Evolutionary conservation across 2,888 invertebrate genomes (phyloP), one percentile per base, ranked within the genome.

Genomic region (Drosophila kuntzei): DNA sequence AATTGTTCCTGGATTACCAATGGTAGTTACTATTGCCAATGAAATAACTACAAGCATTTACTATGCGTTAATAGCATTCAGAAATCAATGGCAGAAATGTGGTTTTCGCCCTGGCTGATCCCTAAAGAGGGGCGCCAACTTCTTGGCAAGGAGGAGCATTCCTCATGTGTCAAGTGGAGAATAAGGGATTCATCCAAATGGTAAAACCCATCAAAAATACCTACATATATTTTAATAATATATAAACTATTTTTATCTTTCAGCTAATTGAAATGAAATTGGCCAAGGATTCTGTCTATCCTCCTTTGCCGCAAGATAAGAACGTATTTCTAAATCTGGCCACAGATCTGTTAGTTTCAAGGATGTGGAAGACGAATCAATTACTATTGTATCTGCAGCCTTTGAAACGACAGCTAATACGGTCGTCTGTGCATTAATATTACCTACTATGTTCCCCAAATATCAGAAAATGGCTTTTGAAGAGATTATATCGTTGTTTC

Each of bases 331-430:
- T 41, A n/a, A 89, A 91, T 49, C 65, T 90, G 2, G 90, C 89
- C 1, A 85, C 88, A 3, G 90, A 91, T 49, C 65, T 91, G 43
- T 46, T 88, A 87, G 67, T 4, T 79, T 68, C 79, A 69, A 85
- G 47, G 89, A 91, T 60, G 90, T 92, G 1, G 89, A 89, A 62
- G 86, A 89, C 53, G 91, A 91, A 73, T 85, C 91, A 0, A 91
- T 90, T 71, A 80, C 89, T 0, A 89, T 92, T 49, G 90, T 92
- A 0, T 90, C 90, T 66, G 91, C 90, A 8, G 91, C 92, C 0
- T 91, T 91, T 50, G 92, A 92, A 71, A 92, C 92, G 1, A 90
- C 92, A 2, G 87, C 92, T 1, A 90, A 90, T 46, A 90, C 91
- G 0, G 72, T 91, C 0, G 69, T 74, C 5, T 88, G 89, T 46